Percentiles rank a stretch among this genome's conserved stretches.
Conservation (phyloP, 2,888 invertebrate species). For the Hirtodrosophila cameraria region DNA sequence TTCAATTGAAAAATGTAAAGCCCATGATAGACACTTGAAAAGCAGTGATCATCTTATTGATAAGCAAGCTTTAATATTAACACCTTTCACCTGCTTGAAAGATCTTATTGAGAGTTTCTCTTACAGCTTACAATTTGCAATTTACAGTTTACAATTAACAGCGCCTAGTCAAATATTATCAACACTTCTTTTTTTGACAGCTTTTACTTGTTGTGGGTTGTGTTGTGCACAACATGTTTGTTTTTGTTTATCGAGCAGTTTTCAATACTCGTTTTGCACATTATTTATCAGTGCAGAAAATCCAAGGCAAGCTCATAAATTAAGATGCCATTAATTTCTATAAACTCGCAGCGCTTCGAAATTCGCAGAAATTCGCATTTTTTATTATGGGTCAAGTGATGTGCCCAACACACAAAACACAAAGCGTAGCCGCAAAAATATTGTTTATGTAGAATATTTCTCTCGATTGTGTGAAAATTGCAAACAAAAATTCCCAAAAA, state of each 20-base stretch:
- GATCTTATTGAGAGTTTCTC: slow-evolving; percentile 34
- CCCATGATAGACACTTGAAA: slow-evolving; percentile 11
- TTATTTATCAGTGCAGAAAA: slow-evolving; percentile 62
- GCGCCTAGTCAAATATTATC: slow-evolving; percentile 1
- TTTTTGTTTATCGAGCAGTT: slow-evolving; percentile 45
- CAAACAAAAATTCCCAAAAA: slow-evolving; percentile 29
- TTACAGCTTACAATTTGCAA: too few relatives aligned
- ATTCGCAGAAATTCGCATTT: slow-evolving; percentile 53
- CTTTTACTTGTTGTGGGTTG: slow-evolving; percentile 19
- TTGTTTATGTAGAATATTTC: slow-evolving; percentile 21
- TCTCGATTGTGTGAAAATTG: slow-evolving; percentile 39
- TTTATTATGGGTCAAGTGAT: slow-evolving; percentile 53
- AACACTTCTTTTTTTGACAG: slow-evolving; percentile 13
- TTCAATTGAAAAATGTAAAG: too few relatives aligned
- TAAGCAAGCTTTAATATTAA: slow-evolving; percentile 12
- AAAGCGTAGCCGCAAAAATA: slow-evolving; percentile 3
- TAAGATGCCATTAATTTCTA: slow-evolving; percentile 56
- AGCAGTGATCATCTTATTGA: slow-evolving; percentile 1
- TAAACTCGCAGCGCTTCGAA: slow-evolving; percentile 23
- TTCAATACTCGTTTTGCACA: slow-evolving; percentile 21
- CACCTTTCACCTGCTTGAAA: slow-evolving; percentile 44
- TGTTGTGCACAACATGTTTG: slow-evolving; percentile 18
- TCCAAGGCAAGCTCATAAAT: slow-evolving; percentile 45
- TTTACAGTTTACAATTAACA: slow-evolving; percentile 16
- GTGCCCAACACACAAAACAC: slow-evolving; percentile 6